These are phyloP conservation scores for Aphrophora alni DNA, from an alignment of 2,888 invertebrate genomes.

Conservation along the genomic window DNA sequence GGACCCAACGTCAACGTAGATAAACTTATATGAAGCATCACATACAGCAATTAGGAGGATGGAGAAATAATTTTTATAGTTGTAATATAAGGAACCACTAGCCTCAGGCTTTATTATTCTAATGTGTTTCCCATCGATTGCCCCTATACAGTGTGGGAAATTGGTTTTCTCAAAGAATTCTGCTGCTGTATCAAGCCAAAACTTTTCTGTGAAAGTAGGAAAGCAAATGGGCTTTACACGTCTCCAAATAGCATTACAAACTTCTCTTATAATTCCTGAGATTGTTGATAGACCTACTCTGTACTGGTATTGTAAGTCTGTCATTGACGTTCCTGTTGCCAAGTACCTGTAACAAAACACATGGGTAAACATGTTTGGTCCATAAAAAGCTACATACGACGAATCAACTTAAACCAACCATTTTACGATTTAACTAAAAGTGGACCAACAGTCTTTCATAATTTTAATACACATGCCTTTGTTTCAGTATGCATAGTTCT, in stretches of 20 bases:
- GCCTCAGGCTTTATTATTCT: not conserved
- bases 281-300: constrained; percentile 46
- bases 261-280: constrained; percentile 43
- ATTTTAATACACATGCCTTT: no score
- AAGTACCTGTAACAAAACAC: constrained; percentile 12
- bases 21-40: constrained; percentile 44
- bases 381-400: no score
- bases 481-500: not conserved
- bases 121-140: not conserved
- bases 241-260: constrained; percentile 47
- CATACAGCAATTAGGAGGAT: not conserved
- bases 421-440: no score
- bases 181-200: constrained; percentile 47
- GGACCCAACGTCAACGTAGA: constrained; percentile 47
- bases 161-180: constrained; percentile 47
- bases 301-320: constrained; percentile 2
- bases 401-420: no score
- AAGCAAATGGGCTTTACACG: constrained; percentile 39
- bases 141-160: not conserved
- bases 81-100: not conserved
- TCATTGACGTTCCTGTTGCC: constrained; percentile 11
- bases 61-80: not conserved
- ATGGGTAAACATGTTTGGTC: no score
- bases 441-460: no score
- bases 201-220: constrained; percentile 39